phyloP scores from a whole-genome alignment of 1,140 invertebrate species.

The Drosophila seguyi region DNA sequence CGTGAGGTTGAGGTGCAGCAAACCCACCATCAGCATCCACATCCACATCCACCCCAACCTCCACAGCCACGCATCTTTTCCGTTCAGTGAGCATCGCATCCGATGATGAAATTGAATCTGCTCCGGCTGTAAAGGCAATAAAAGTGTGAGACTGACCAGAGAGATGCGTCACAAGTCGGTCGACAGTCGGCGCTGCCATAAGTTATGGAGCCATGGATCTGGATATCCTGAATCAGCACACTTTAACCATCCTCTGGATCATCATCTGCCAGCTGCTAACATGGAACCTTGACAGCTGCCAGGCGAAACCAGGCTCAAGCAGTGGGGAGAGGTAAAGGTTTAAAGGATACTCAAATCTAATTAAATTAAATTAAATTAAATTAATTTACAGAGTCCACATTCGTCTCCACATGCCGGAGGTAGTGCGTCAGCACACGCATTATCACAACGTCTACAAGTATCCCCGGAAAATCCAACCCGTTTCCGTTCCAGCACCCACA shows the following conservation, averaged over 20 bases:
- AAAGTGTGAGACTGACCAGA: conserved; percentile 67
- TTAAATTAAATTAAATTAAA: too few species aligned
- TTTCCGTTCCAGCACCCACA: conserved; percentile 12
- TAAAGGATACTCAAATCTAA: not conserved
- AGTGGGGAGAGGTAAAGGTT: conserved; percentile 59
- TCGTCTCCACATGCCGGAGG: conserved; percentile 77
- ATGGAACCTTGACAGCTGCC: conserved; percentile 10
- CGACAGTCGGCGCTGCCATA: conserved; percentile 44
- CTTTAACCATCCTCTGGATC: conserved; percentile 6
- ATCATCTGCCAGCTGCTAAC: conserved; percentile 15
- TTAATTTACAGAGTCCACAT: conserved; percentile 66
- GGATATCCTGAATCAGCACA: conserved; percentile 42
- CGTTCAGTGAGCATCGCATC: conserved; percentile 34
- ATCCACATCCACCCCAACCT: conserved; percentile 1
- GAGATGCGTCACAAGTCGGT: conserved; percentile 72
- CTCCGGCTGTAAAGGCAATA: conserved; percentile 58
- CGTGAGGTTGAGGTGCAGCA: conserved; percentile 55
- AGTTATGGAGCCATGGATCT: conserved; percentile 50
- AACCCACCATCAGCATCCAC: not conserved
- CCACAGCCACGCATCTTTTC: conserved; percentile 26
- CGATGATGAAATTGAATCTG: conserved; percentile 44
- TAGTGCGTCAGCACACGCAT: conserved; percentile 72
- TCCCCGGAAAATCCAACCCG: conserved; percentile 21
- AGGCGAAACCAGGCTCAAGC: conserved; percentile 31
- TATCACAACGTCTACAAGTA: conserved; percentile 72